Conservation (phyloP, 37 sponge, comb jelly and placozoan genomes). For the Hormiphora californensis region DNA sequence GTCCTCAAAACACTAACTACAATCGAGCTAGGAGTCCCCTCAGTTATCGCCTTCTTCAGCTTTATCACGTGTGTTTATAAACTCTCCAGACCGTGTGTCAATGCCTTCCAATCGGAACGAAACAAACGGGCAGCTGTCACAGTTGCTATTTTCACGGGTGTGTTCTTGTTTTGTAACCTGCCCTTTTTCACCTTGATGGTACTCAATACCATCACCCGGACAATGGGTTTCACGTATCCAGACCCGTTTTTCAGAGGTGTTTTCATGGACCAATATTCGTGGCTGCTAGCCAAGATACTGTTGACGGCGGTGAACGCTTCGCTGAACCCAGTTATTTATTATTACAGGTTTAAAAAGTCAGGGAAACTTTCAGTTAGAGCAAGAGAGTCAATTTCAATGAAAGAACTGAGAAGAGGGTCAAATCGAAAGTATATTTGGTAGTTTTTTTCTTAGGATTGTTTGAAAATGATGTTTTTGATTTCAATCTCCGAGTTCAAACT, state of each 20-base stretch:
- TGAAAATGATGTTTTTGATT: no score
- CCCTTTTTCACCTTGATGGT: slow-evolving; percentile 7
- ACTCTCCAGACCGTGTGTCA: neutral
- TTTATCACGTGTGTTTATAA: neutral
- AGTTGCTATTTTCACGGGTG: neutral
- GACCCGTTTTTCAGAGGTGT: neutral
- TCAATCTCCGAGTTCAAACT: no score
- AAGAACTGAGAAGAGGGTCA: no score
- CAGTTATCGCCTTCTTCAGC: slow-evolving; percentile 12
- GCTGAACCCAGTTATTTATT: slow-evolving; percentile 4
- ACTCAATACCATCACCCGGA: neutral
- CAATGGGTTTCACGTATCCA: neutral
- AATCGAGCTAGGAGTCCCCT: neutral
- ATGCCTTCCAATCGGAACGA: neutral
- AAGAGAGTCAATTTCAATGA: no score
- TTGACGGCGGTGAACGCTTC: neutral
- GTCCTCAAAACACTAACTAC: neutral
- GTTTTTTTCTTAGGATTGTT: no score
- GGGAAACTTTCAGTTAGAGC: no score
- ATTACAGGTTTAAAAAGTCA: neutral
- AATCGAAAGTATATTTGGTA: no score
- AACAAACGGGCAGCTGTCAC: neutral
- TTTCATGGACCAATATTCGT: neutral
- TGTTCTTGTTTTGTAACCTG: slow-evolving; percentile 7
- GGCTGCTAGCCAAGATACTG: neutral